Conservation (phyloP, 2,113 vertebrate genomes). For the Carlito syrichta region DNA sequence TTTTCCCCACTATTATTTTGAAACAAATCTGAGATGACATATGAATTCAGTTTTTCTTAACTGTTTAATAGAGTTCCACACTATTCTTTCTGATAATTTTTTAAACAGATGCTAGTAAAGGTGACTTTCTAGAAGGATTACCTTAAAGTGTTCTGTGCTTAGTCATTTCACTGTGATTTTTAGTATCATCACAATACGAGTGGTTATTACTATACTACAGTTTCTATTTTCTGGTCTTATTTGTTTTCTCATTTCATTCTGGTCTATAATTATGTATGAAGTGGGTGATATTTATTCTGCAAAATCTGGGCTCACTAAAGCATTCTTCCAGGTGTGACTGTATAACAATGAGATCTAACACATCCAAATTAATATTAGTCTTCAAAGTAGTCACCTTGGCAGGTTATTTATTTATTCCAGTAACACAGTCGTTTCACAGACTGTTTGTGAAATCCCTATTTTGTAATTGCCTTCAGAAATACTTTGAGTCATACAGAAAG, state of each 20-base stretch:
- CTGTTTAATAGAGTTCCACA: background rate
- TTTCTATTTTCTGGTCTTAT: background rate
- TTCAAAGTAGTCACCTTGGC: conserved; percentile 4
- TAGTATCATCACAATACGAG: background rate
- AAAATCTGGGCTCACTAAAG: background rate
- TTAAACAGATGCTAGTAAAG: background rate
- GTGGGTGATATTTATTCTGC: background rate
- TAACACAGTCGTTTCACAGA: background rate
- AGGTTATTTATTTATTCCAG: background rate
- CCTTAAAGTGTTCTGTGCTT: background rate
- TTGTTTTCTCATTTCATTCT: conserved; percentile 34
- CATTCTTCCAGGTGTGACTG: background rate
- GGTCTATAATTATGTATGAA: background rate
- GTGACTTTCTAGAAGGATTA: background rate
- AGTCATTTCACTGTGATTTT: background rate
- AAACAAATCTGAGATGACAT: background rate
- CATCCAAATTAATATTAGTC: conserved; percentile 2
- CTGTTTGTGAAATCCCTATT: background rate
- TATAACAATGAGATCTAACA: background rate
- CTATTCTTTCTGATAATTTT: background rate
- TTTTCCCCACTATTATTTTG: background rate
- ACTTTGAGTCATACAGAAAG: background rate
- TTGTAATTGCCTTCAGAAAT: background rate
- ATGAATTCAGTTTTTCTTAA: background rate
- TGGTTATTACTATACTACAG: background rate